phyloP scores from a whole-genome alignment of 53 echinoderm and acorn worm genomes.

The Paracentrotus lividus region DNA sequence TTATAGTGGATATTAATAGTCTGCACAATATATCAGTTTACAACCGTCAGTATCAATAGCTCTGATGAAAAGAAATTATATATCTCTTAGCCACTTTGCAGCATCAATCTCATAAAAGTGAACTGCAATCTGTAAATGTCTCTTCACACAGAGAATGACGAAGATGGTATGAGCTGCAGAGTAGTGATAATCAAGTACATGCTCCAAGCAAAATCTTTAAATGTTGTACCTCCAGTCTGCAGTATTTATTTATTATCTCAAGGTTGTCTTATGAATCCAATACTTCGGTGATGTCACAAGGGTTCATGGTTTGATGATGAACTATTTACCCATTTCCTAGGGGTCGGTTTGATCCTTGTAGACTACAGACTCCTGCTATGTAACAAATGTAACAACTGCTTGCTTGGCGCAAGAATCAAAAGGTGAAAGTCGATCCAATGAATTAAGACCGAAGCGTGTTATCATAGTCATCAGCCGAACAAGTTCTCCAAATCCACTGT shows the following conservation, averaged over 20 bases:
- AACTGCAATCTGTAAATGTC: constrained; percentile 23
- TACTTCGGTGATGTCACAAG: background rate
- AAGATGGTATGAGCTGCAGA: background rate
- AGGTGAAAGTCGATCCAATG: constrained; percentile 1
- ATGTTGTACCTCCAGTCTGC: background rate
- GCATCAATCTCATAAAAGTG: constrained; percentile 16
- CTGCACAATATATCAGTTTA: background rate
- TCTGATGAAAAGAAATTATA: background rate
- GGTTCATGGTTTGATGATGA: constrained; percentile 8
- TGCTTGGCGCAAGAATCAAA: background rate
- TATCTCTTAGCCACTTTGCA: background rate
- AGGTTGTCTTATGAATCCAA: background rate
- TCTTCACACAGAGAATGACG: background rate
- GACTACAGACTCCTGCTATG: background rate
- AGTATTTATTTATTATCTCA: constrained; percentile 29
- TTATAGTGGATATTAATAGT: background rate
- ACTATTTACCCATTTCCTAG: background rate
- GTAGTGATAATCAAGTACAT: too few relatives aligned
- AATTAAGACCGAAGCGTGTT: constrained; percentile 37
- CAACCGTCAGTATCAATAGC: background rate
- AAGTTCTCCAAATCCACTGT: background rate
- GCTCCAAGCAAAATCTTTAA: constrained; percentile 6
- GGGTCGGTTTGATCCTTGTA: background rate
- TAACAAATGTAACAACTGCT: constrained; percentile 20
- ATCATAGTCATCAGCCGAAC: background rate